Base-by-base conservation (phyloP, 30 jellyfish, hydroid and myxozoan genomes). In the Rhopilema esculentum region DNA sequence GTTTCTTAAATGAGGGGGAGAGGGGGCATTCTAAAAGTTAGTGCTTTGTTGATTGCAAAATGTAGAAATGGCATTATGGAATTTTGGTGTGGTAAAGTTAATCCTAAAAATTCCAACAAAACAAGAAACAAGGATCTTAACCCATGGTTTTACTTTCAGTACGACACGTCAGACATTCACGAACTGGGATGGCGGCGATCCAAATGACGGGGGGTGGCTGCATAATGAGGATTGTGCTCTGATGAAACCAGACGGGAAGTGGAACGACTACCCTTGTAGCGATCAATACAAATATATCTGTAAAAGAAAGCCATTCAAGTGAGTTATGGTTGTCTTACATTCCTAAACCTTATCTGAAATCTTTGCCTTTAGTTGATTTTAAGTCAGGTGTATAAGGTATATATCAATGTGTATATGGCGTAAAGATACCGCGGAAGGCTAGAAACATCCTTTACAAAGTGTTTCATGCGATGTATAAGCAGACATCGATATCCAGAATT, bases 111-210 rank as follows among this genome's bases (percentile, higher is more conserved):
- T n/a, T n/a, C n/a, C n/a, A n/a, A n/a, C n/a, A n/a, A n/a, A n/a
- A n/a, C n/a, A n/a, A n/a, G n/a, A n/a, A n/a, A n/a, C n/a, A n/a
- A n/a, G n/a, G n/a, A 40, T 2, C 57, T 40, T 40, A 6, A 12
- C 57, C 12, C 12, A 12, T 40, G 57, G 6, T 40, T 40, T 12
- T 40, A 40, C 57, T 40, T 62, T 40, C 87, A 89, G 97, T 70
- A 73, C 97, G 19, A 89, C 99, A 6, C 72, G 79, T 8, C 81
- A 90, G 8, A 57, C 96, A 16, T 94, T 89, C 75, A 76, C 82
- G 15, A 94, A 94, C 70, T 94, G 99, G 99, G 99, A 94, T 82
- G 94, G 92, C 25, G 99, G 97, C 23, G 99, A 94, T 48, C 99
- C 99, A 1, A 94, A 94, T 87, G 95, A 94, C 50, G 99, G 99